Evolutionary conservation across 2,113 vertebrate species (phyloP), one percentile per base, ranked within the genome.

Genomic region (Rhynchopsitta pachyrhyncha): DNA sequence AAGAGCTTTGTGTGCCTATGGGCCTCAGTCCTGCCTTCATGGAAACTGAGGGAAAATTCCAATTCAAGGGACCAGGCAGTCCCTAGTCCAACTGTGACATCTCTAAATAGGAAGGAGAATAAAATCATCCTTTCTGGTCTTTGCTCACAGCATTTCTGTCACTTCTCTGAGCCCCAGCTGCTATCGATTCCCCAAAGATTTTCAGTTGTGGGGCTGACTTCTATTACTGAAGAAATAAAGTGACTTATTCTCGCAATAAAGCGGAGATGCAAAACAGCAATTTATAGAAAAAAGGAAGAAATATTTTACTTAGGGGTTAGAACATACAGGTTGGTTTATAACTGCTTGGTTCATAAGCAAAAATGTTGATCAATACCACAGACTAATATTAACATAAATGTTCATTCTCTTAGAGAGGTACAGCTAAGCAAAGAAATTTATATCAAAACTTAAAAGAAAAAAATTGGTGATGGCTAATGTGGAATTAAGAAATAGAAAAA

Each of bases 311-410:
- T 82, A 22, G 8, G 28, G 35, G 92, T 49, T 70, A 42, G 71
- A 95, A 93, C 41, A 82, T 80, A 57, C 75, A 92, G 79, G 17
- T 53, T 77, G 59, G 49, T 88, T 80, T 33, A 90, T 82, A 83
- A 37, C 31, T 63, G 49, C 41, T 59, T 83, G 46, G 71, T 78
- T 83, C 95, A 88, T 17, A 84, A 84, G 60, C 41, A 78, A 63
- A 92, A 93, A 74, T 88, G 83, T 53, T 92, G 76, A 93, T 92
- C 88, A 93, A 78, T n/a, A 90, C 8, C 23, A 81, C 25, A 1
- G 3, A 82, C 13, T 20, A n/a, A 77, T 70, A 77, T 63, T 74
- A 70, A 83, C 93, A 86, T 46, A 74, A 33, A 74, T 90, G 59
- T 37, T 90, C 37, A 50, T 83, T 86, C 37, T 63, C 19, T 86